Conservation (phyloP, 2,113 vertebrate species). For the Amphilophus citrinellus region DNA sequence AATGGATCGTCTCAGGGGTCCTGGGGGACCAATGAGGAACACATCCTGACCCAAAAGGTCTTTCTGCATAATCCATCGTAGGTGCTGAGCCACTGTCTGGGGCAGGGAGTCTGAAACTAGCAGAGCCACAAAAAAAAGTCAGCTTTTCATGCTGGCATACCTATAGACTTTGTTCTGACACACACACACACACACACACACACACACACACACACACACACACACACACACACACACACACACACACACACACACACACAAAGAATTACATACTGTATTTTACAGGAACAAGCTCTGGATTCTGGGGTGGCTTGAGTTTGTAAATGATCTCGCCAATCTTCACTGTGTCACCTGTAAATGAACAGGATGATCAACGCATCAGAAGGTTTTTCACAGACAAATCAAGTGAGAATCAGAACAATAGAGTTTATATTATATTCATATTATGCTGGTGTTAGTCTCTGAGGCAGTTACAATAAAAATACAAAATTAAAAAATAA, state of each 20-base stretch:
- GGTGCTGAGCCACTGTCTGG: constrained; percentile 89
- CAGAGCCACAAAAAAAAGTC: not conserved
- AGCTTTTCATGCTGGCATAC: not conserved
- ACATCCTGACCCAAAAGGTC: constrained; percentile 96
- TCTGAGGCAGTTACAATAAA: not conserved
- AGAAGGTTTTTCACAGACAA: not conserved
- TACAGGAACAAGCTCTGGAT: constrained; percentile 93
- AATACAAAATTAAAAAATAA: not conserved
- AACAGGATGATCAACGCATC: not conserved
- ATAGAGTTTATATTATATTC: not conserved
- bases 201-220: not conserved
- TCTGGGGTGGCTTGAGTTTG: constrained; percentile 89
- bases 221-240: not conserved
- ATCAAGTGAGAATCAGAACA: not conserved
- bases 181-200: not conserved
- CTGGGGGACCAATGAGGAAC: constrained; percentile 96
- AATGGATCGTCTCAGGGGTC: constrained; percentile 92
- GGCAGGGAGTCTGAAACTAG: constrained; percentile 88
- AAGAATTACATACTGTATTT: constrained; percentile 89
- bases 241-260: not conserved
- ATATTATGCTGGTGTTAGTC: not conserved
- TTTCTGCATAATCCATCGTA: constrained; percentile 99
- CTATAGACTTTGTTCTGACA: not conserved
- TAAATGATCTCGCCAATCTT: constrained; percentile 94
- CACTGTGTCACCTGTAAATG: constrained; percentile 88